A percentile compares a stretch with the other conserved stretches of the same genome.
These are phyloP conservation scores for Oscheius sp. DNA, from an alignment of 1,140 invertebrate genomes.

Conservation along the genomic window DNA sequence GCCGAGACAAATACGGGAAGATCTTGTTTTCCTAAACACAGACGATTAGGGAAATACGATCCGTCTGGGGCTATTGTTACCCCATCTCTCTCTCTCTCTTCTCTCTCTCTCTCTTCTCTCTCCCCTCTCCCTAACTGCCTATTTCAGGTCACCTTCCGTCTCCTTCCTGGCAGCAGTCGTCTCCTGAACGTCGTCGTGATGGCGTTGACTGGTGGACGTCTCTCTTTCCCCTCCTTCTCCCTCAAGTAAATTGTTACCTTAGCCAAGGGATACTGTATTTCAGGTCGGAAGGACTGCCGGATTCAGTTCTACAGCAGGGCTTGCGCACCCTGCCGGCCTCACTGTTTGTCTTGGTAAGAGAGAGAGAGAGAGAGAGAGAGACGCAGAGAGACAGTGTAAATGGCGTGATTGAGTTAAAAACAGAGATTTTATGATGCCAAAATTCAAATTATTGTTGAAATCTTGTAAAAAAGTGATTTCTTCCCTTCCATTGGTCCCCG, in stretches of 20 bases:
- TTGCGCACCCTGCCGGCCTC: slow-evolving; percentile 26
- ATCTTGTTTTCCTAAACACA: no score
- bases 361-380: neutral
- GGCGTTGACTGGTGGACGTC: slow-evolving; percentile 33
- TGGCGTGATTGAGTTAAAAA: no score
- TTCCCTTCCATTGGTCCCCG: no score
- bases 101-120: neutral
- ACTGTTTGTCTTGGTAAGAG: slow-evolving; percentile 34
- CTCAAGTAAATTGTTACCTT: slow-evolving; percentile 26
- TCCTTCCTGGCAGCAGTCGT: slow-evolving; percentile 15
- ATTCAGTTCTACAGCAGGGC: slow-evolving; percentile 14
- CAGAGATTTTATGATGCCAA: no score
- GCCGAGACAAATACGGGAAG: no score
- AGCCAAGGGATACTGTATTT: neutral
- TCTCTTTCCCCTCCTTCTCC: slow-evolving; percentile 27
- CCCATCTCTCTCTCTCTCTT: neutral
- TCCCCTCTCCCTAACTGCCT: neutral
- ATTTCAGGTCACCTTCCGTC: slow-evolving; percentile 27
- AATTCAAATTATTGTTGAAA: neutral
- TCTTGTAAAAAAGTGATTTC: neutral
- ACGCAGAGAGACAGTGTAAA: neutral
- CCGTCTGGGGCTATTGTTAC: no score
- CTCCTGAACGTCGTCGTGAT: slow-evolving; percentile 25
- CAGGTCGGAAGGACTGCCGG: slow-evolving; percentile 8
- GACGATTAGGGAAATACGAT: no score